Evolutionary conservation across 2,888 invertebrate species (phyloP), one percentile per base, ranked within the genome.

Genomic region (Agrenia bidenticulata): DNA sequence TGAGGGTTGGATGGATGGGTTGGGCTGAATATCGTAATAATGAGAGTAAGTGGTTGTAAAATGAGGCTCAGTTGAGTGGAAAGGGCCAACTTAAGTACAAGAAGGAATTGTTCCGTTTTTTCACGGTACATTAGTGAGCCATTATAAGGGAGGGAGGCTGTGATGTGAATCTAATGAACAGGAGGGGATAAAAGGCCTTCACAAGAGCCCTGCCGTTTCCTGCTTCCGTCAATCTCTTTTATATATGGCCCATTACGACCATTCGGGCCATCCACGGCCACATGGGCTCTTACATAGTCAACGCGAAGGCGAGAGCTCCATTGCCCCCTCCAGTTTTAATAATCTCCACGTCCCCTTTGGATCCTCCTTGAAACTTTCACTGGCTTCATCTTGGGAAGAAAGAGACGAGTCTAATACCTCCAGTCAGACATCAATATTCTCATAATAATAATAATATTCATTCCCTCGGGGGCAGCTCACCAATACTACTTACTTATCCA

Each of bases 41-140:
- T n/a, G 54, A 61, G 45, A 60, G 59, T 32, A 50, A 61, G 63
- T 50, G 60, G 65, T 63, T 67, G 67, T 45, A 65, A 69, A 69
- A 67, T 67, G 69, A 58, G 66, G 67, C 69, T 72, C 64, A 72
- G 69, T 67, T 70, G 67, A 32, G 32, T 32, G 32, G 32, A 32
- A 32, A 32, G 4, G 32, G 32, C 5, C 32, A 66, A 19, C 7
- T n/a, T 39, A 37, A 32, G 49, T 55, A 51, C 32, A 41, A 55
- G 63, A 62, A 63, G 65, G 69, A 69, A 71, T 69, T 73, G 39
- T 69, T 67, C 66, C 64, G 58, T 24, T 45, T 63, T 70, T 70
- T 73, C 70, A 74, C 70, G 73, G 69, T 74, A 72, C 73, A 74
- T 74, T 74, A 72, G 70, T 64, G 70, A 49, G 56, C 66, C 72